Conservation (phyloP, 2,113 vertebrate genomes). For the Ceuthmochares aereus region DNA sequence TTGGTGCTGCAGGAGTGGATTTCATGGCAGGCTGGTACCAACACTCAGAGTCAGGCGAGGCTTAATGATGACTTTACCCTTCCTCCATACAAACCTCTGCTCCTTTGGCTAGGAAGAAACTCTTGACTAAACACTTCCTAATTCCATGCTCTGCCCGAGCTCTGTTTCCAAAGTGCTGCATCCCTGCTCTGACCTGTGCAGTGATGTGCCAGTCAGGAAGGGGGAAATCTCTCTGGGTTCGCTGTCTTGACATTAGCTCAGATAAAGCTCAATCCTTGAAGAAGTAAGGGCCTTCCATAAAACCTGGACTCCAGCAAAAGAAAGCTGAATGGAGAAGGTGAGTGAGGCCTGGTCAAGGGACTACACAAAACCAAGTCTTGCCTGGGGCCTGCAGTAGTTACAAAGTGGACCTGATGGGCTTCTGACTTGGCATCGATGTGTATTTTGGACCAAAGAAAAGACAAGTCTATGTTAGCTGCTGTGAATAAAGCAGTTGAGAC, state of each 20-base stretch:
- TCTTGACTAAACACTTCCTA: neutral
- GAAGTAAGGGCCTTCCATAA: neutral
- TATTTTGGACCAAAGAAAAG: neutral
- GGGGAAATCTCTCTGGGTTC: neutral
- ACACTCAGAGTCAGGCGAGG: neutral
- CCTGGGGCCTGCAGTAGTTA: neutral
- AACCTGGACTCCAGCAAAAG: neutral
- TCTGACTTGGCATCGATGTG: neutral
- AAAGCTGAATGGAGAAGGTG: neutral
- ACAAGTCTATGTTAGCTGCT: neutral
- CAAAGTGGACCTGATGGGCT: neutral
- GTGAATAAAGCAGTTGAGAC: neutral
- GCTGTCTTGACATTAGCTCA: neutral
- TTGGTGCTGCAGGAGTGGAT: neutral
- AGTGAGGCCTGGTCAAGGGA: neutral
- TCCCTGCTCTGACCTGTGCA: neutral
- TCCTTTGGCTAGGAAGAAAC: neutral
- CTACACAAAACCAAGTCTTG: neutral
- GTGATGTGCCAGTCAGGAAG: neutral
- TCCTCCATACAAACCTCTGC: neutral
- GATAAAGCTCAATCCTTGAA: neutral
- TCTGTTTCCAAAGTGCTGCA: neutral
- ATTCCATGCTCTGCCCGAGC: neutral
- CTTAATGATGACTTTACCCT: neutral
- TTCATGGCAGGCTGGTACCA: neutral